Percentiles rank a stretch among this genome's conserved stretches.
Evolutionary conservation across 2,888 invertebrate genomes (phyloP).

Genomic region (Teleiodes luculella): DNA sequence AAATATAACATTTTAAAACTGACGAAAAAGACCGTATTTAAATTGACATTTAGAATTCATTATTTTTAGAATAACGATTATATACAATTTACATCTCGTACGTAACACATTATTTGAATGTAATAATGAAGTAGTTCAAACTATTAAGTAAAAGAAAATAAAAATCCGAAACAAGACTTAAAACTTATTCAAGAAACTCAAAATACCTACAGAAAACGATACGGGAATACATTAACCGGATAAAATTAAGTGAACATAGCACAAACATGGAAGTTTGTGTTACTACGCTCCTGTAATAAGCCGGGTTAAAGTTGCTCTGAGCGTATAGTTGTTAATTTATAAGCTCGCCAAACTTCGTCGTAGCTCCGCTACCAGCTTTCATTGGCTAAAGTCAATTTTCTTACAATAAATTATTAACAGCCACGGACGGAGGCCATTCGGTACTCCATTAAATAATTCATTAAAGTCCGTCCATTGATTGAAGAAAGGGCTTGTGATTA

Average conservation of each 20-base stretch:
- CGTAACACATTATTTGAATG: no score
- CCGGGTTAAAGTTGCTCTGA: neutral
- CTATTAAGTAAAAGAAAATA: neutral
- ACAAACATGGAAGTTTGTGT: neutral
- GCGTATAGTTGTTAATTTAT: constrained; percentile 2
- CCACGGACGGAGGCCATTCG: neutral
- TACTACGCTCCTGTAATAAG: neutral
- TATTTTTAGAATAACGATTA: no score
- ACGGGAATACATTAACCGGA: neutral
- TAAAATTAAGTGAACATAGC: neutral
- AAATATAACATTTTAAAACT: no score
- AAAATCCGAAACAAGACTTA: neutral
- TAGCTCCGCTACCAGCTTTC: neutral
- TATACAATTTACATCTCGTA: no score
- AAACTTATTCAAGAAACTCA: neutral
- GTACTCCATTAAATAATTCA: constrained; percentile 4
- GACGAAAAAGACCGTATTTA: no score
- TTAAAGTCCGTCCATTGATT: neutral
- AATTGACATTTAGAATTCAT: no score
- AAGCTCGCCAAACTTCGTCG: neutral
- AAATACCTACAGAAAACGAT: neutral
- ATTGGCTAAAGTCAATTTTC: constrained; percentile 6
- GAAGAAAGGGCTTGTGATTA: neutral
- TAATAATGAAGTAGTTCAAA: no score
- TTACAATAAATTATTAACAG: constrained; percentile 12